Base-by-base conservation (phyloP, 92 coral and sea anemone species). In the Montipora capitata region DNA sequence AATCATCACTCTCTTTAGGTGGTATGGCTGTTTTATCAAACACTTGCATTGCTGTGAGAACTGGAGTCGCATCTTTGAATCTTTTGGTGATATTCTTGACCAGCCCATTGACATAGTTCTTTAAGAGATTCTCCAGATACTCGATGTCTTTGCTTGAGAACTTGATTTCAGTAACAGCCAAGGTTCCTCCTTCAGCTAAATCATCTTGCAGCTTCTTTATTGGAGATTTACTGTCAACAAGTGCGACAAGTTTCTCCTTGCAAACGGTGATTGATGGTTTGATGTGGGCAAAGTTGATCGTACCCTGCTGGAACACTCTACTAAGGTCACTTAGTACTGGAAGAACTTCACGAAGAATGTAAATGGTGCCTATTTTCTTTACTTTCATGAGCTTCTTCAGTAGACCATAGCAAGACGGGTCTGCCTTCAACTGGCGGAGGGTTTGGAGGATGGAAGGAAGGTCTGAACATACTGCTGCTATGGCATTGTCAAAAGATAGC, bases 11-110 rank as follows among this genome's bases (percentile, higher is more conserved):
- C 62, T 52, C 74, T 58, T 12, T 58, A 41, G 72, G 73, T 83
- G 87, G 79, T 72, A 82, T 82, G 87, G 87, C 79, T 67, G 87
- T 82, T 17, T 67, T 67, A 27, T 27, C 35, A 27, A 27, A 27
- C 35, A 27, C 35, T 27, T 27, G 35, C 35, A 27, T 27, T 27
- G 35, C 35, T 27, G 35, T 27, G 35, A 27, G 35, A 27, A 27
- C 35, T 27, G 35, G 35, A 27, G 35, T 27, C 35, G 35, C 35
- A 27, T 27, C 35, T 27, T 27, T 27, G 35, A 27, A 27, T 27
- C 35, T 27, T 27, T 27, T 27, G 35, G 35, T 27, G 35, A 27
- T 27, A 27, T 27, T 27, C 35, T 27, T 27, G 35, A 27, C 35
- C 35, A 27, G 35, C 35, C 35, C 35, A 27, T 27, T 27, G 35